A percentile compares a stretch with the other conserved stretches of the same genome.
phyloP scores from a whole-genome alignment of 1,140 invertebrate species.

The Hycleus phaleratus region DNA sequence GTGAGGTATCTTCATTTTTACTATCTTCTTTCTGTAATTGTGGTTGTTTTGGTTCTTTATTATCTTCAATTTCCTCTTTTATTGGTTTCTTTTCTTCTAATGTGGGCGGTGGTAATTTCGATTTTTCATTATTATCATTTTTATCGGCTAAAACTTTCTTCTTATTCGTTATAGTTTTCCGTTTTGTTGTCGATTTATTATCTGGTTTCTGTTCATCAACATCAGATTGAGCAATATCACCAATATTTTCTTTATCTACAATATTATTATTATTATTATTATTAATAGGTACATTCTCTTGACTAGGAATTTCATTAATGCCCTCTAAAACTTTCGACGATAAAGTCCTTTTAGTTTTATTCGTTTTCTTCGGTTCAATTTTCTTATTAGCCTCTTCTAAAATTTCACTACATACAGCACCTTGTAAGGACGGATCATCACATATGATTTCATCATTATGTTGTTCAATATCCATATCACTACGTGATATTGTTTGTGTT shows the following conservation, averaged over 20 bases:
- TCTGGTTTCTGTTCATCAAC: slow-evolving; percentile 28
- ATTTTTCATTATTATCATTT: slow-evolving; percentile 22
- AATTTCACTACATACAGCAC: slow-evolving; percentile 37
- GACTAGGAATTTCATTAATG: slow-evolving; percentile 36
- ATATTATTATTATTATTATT: slow-evolving; percentile 20
- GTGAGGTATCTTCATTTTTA: slow-evolving; percentile 21
- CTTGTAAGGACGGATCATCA: slow-evolving; percentile 29
- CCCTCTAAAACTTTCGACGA: slow-evolving; percentile 33
- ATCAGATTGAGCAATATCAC: slow-evolving; percentile 22
- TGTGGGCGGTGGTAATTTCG: background rate
- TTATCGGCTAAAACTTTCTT: slow-evolving; percentile 38
- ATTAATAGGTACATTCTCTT: slow-evolving; percentile 27
- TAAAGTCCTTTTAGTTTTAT: slow-evolving; percentile 33
- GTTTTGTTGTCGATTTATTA: slow-evolving; percentile 24
- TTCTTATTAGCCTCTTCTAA: slow-evolving; percentile 36
- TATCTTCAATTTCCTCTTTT: slow-evolving; percentile 15
- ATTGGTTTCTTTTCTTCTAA: background rate
- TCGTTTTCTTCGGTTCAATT: slow-evolving; percentile 33
- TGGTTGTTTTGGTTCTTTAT: slow-evolving; percentile 6
- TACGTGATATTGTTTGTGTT: slow-evolving; percentile 39
- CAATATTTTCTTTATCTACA: slow-evolving; percentile 40
- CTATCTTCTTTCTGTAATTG: slow-evolving; percentile 31
- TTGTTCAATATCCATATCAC: slow-evolving; percentile 32
- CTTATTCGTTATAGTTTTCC: slow-evolving; percentile 27
- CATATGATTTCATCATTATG: slow-evolving; percentile 10